Evolutionary conservation across 2,797 vertebrate species (phyloP), one percentile per base, ranked within the genome.

Genomic region (Neostethus bicornis): DNA sequence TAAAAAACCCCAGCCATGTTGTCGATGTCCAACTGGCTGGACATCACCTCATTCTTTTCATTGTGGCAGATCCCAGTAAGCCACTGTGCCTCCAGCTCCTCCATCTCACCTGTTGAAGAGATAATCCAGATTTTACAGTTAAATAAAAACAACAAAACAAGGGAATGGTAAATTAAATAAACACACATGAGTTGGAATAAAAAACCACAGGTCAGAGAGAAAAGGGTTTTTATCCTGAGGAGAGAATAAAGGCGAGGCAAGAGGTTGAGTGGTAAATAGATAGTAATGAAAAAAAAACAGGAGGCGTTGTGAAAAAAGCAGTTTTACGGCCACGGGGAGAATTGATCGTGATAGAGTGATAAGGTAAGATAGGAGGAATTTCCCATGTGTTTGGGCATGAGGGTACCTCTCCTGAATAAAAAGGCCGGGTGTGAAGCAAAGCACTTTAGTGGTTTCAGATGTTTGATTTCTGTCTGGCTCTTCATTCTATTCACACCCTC

Each of bases 1-100:
- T 99, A 99, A 83, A 99, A 99, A 53, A 99, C 92, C 0, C 92
- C 92, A 0, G 96, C 96, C 96, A 99, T 99, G 90, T 99, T 99
- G 89, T 99, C 96, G 1, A 99, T 89, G 62, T 99, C 96, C 92
- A 99, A 90, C 85, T 99, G 96, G 70, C 96, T 98, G 88, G 95
- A 96, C 96, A 99, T 99, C 62, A 98, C 96, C 87, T 99, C 96
- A 0, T 99, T 99, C 90, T 99, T 99, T 91, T 99, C 96, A 0
- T 93, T 95, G 89, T 99, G 96, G 73, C 96, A 99, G 90, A 99
- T 98, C 11, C 96, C 96, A 0, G 96, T 98, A 69, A 99, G 91
- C 96, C 96, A 99, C 86, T 96, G 92, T 0, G 95, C 93, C 87
- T 99, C 96, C 72, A 99, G 82, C 85, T 99, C 96, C 86, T 99